These are phyloP conservation scores for Panthera leo DNA, from an alignment of 2,113 vertebrate genomes.

Conservation along the genomic window DNA sequence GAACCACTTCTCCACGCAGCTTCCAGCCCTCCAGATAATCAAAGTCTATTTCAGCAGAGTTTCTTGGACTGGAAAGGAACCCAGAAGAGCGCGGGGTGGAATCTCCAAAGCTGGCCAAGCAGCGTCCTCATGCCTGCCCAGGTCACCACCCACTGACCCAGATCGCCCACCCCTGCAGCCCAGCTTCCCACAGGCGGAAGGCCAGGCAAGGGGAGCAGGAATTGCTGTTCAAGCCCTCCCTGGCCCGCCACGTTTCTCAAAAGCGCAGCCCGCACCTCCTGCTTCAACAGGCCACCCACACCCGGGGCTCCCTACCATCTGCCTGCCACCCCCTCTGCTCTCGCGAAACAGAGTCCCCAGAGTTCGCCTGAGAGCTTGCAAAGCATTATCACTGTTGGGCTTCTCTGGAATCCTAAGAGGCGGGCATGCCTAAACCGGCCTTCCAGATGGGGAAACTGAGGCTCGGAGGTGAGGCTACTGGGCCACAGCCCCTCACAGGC, in stretches of 20 bases:
- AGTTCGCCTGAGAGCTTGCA: not conserved
- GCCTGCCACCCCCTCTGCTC: conserved; percentile 23
- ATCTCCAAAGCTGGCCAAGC: not conserved
- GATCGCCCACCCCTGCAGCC: too few species aligned
- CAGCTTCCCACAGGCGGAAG: not conserved
- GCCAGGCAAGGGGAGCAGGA: fast-evolving
- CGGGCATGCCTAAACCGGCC: not conserved
- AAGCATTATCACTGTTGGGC: not conserved
- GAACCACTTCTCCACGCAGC: not conserved
- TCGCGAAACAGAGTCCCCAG: not conserved
- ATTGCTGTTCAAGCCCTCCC: not conserved
- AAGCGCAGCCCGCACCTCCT: not conserved
- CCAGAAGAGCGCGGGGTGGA: not conserved
- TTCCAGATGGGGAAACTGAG: not conserved
- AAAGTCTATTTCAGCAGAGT: not conserved
- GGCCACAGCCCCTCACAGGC: not conserved
- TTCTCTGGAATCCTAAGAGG: not conserved
- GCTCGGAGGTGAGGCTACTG: not conserved
- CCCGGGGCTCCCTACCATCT: conserved; percentile 17
- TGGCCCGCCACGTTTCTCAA: not conserved
- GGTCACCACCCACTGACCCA: not conserved
- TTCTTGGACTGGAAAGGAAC: not conserved
- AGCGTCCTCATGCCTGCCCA: fast-evolving
- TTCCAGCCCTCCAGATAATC: conserved; percentile 7
- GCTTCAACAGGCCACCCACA: not conserved